Evolutionary conservation across 1,140 invertebrate genomes (phyloP), one percentile per base, ranked within the genome.

Genomic region (Nilaparvata lugens): DNA sequence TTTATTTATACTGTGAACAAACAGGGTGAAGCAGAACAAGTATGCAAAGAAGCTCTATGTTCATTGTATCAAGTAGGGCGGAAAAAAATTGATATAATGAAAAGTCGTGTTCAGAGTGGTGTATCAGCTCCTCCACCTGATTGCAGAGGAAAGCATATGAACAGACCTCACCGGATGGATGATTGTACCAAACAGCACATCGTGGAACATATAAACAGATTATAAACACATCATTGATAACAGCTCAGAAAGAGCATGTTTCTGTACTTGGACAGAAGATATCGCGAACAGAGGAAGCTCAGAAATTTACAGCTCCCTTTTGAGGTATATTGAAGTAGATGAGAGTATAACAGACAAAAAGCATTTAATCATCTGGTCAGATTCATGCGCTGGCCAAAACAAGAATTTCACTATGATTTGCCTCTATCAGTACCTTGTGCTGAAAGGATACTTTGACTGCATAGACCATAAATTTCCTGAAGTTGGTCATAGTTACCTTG

Each of bases 231-330:
- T 61, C n/a, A 56, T 58, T n/a, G 25, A 52, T 11, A 23, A 52
- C n/a, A 43, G 56, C 45, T 40, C 19, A n/a, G 38, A 57, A 19
- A 58, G 21, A 42, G 35, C 53, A 16, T 18, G 42, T 24, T 61
- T 24, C 40, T 61, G 52, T 21, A 61, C n/a, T 21, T 61, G 54
- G 59, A 61, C 45, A 31, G 59, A 61, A 61, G 53, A 61, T 42
- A n/a, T 35, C 18, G 59, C 54, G 23, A 38, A 19, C 35, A 23
- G 16, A 25, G 31, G 59, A 19, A 61, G 54, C 31, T 40, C n/a
- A 40, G 58, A 61, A 61, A 31, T 61, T 31, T 16, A 6, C 28
- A 61, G 53, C 21, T 35, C 23, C 19, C 52, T 59, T 31, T 54
- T 61, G 52, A 61, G 7, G 9, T 31, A 23, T n/a, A 57, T 61